Conservation (phyloP, 2,797 vertebrate species). For the Sebastes minor region DNA sequence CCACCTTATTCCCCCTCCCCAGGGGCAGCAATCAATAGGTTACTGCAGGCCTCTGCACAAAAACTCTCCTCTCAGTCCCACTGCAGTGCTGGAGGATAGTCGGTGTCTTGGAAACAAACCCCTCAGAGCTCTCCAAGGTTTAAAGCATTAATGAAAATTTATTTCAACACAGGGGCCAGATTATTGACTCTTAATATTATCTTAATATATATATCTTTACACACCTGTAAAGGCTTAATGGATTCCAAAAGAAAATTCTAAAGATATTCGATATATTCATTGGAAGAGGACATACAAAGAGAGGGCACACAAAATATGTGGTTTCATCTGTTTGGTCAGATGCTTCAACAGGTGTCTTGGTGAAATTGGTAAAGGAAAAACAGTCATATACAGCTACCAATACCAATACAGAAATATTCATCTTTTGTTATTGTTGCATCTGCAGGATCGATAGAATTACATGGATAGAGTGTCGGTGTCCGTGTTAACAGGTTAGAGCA, state of each 20-base stretch:
- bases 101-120: slow-evolving; percentile 15
- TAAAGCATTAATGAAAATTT: not conserved
- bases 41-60: slow-evolving; percentile 69
- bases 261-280: not conserved
- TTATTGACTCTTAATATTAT: slow-evolving; percentile 12
- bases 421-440: not conserved
- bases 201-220: no score
- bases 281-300: not conserved
- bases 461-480: no score
- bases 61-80: slow-evolving; percentile 22
- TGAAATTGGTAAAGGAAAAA: not conserved
- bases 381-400: not conserved
- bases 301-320: not conserved
- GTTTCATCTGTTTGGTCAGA: not conserved
- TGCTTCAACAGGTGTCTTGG: not conserved
- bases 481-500: no score
- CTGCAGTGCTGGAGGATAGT: not conserved
- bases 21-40: slow-evolving; percentile 72
- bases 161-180: not conserved
- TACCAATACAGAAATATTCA: not conserved
- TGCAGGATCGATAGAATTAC: not conserved
- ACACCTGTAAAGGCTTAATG: not conserved
- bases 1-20: slow-evolving; percentile 60
- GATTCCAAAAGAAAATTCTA: not conserved
- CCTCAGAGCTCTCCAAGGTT: slow-evolving; percentile 9